These are phyloP conservation scores for Battus philenor DNA, from an alignment of 1,140 invertebrate genomes.

Conservation along the genomic window DNA sequence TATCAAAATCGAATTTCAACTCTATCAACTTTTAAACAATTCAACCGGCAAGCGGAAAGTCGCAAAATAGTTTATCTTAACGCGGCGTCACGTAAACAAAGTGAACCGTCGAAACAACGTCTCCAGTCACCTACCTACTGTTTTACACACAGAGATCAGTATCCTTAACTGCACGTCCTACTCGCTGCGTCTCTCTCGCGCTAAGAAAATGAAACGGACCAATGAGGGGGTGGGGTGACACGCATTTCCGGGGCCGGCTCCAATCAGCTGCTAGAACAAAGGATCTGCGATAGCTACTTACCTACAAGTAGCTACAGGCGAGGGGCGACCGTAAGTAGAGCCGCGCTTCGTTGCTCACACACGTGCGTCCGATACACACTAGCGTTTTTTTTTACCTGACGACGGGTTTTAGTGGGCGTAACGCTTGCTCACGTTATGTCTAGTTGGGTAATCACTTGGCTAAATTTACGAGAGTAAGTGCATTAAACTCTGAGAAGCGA, in stretches of 20 bases:
- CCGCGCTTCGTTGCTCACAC: slow-evolving; percentile 41
- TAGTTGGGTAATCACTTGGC: slow-evolving; percentile 46
- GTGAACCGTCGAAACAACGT: slow-evolving; percentile 45
- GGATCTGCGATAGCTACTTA: slow-evolving; percentile 72
- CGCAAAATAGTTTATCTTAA: slow-evolving; percentile 60
- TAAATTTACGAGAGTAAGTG: slow-evolving; percentile 45
- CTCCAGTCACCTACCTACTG: slow-evolving; percentile 57
- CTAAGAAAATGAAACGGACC: slow-evolving; percentile 75
- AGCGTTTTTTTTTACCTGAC: slow-evolving; percentile 47
- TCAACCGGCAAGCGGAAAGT: slow-evolving; percentile 40
- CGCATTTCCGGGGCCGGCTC: slow-evolving; percentile 73
- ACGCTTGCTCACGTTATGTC: slow-evolving; percentile 40
- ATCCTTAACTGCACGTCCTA: slow-evolving; percentile 68
- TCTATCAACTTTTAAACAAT: slow-evolving; percentile 46
- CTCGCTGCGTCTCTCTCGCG: slow-evolving; percentile 65
- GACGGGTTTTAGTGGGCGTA: slow-evolving; percentile 49
- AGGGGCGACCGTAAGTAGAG: slow-evolving; percentile 54
- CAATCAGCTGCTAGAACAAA: slow-evolving; percentile 76
- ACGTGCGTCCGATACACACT: slow-evolving; percentile 47
- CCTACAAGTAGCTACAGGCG: slow-evolving; percentile 67
- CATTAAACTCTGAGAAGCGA: slow-evolving; percentile 20
- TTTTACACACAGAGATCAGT: slow-evolving; percentile 56
- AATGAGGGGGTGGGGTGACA: slow-evolving; percentile 74
- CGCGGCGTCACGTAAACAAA: slow-evolving; percentile 25
- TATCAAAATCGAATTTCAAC: slow-evolving; percentile 50